Base-by-base conservation (phyloP, 2,113 vertebrate genomes). In the Melospiza melodia region DNA sequence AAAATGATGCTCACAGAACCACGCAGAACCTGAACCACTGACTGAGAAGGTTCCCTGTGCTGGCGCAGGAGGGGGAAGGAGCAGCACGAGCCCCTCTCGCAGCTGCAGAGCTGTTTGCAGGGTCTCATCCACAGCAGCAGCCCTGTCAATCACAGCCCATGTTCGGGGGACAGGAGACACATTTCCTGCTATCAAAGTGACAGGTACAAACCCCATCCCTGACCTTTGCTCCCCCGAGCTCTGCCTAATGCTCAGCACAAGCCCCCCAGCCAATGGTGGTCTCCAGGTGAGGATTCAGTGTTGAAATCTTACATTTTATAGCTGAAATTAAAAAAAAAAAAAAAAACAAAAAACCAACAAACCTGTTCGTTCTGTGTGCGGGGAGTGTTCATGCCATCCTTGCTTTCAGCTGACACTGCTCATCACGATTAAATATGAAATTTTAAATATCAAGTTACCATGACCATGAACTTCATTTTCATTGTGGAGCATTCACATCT, bases 401-500 rank as follows among this genome's bases (percentile, higher is more conserved):
- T 41, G 62, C 79, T 86, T 85, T 72, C 82, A 94, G 75, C 57
- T 92, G 90, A 33, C 1, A 6, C 46, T 28, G 44, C 71, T 87
- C 67, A 52, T 65, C 62, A n/a, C 23, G 9, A 69, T 55, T 81
- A 81, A 80, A 90, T 43, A 55, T 6, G 68, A 94, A 88, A 48
- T 46, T 76, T 74, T 92, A 89, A 88, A 93, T 80, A 83, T 73
- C 43, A 65, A 71, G 55, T 88, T 80, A 69, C 55, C 21, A 63
- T 52, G 88, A 65, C 94, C 95, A 28, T 95, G 94, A 95, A 90
- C 92, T 89, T 86, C 48, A 14, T 77, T 77, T 73, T 79, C 55
- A 55, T 62, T 80, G 83, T 1, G 0, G 63, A 11, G 7, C 27
- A n/a, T 80, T 92, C 78, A 65, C 35, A 31, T 75, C 23, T 78